Base-by-base conservation (phyloP, 2,113 vertebrate species). In the Grallaria varia region DNA sequence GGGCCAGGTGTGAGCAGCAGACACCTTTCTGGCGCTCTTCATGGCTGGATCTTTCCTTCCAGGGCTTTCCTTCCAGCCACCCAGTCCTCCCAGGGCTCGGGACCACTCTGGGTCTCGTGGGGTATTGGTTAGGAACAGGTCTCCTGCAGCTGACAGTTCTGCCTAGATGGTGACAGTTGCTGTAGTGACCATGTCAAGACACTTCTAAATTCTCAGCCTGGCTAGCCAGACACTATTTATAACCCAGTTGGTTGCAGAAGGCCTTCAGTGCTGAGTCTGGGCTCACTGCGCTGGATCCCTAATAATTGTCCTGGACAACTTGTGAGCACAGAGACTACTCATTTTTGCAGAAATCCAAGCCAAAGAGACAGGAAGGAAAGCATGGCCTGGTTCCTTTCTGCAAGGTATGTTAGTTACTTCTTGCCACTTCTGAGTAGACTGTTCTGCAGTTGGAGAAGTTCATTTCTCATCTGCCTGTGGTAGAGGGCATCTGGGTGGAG, bases 11-110 rank as follows among this genome's bases (percentile, higher is more conserved):
- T 31, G 53, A 92, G 42, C 53, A 76, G 83, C 53, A 84, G 55
- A 93, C 64, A 81, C 77, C 56, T 83, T 84, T 49, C 30, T 33
- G 23, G 13, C 71, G 80, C 18, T 84, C 64, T 84, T 93, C 47
- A 55, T 0, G 1, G 68, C 12, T 71, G 50, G 40, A 20, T n/a
- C n/a, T n/a, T n/a, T n/a, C n/a, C n/a, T n/a, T n/a, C n/a, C 27
- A 80, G 52, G 37, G 16, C 52, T 94, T 77, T 93, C 25, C 22
- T 50, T 12, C 58, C 52, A 62, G n/a, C 12, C 37, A 86, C 6
- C 10, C 1, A 1, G 20, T 69, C 39, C 84, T 62, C 40, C 60
- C 23, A 63, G 6, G 30, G 30, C 50, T 60, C 18, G 6, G 28
- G 63, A 66, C 25, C 18, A 22, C 42, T 80, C 28, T 58, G 66